Evolutionary conservation across 2,888 invertebrate species (phyloP).

Genomic region (Baccha elongata): DNA sequence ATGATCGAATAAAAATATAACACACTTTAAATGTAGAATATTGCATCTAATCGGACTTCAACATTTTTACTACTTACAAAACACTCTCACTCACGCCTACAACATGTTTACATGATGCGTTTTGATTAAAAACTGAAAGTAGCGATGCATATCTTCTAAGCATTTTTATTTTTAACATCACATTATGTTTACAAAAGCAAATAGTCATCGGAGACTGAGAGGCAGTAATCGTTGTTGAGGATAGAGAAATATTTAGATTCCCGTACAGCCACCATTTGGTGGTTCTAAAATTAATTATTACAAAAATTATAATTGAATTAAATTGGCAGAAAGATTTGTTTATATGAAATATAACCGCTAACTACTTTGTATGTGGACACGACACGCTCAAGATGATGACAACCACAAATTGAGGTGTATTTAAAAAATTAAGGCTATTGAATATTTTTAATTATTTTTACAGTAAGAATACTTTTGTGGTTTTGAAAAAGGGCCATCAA

Average conservation of each 20-base stretch:
- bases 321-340: background rate
- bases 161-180: background rate
- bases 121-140: constrained; percentile 16
- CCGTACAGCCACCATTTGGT: background rate
- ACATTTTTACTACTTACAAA: background rate
- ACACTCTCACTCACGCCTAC: background rate
- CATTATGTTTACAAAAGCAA: constrained; percentile 14
- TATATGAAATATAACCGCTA: background rate
- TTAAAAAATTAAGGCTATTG: too few species aligned
- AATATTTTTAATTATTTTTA: too few species aligned
- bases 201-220: constrained; percentile 2
- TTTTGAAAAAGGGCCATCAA: too few species aligned
- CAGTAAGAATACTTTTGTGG: too few species aligned
- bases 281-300: background rate
- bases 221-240: constrained; percentile 45
- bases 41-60: background rate
- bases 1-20: constrained; percentile 14
- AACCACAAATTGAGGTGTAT: too few species aligned
- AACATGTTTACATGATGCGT: constrained; percentile 39
- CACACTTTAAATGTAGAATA: background rate
- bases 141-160: background rate
- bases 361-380: too few species aligned
- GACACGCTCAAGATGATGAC: too few species aligned
- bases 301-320: background rate
- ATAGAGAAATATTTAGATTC: constrained; percentile 4